Conservation (phyloP, 2,888 invertebrate genomes). For the Ennomos erosarius region DNA sequence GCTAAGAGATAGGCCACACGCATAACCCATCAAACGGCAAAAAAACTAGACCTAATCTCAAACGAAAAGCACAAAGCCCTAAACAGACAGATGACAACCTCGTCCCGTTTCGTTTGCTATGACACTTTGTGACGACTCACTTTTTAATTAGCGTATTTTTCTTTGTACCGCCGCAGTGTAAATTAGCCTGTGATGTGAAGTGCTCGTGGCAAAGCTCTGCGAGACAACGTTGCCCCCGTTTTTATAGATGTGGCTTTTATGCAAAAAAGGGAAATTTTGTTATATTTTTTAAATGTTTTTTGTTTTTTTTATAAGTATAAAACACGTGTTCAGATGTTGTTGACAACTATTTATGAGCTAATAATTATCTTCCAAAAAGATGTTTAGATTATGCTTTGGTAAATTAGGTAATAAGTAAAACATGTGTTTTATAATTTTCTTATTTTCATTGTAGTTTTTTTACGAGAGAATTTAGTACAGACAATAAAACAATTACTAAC, state of each 20-base stretch:
- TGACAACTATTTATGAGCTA: too few relatives aligned
- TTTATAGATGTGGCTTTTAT: slow-evolving; percentile 23
- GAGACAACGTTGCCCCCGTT: slow-evolving; percentile 14
- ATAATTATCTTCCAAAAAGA: too few relatives aligned
- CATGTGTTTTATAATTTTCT: too few relatives aligned
- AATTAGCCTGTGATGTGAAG: slow-evolving; percentile 80
- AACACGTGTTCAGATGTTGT: too few relatives aligned
- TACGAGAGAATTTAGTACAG: too few relatives aligned
- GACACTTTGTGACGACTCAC: slow-evolving; percentile 79
- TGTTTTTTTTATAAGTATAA: too few relatives aligned
- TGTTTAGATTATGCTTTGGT: too few relatives aligned
- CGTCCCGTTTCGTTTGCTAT: slow-evolving; percentile 59
- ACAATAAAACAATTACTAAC: too few relatives aligned
- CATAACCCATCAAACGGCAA: slow-evolving; percentile 10
- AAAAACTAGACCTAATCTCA: slow-evolving; percentile 36
- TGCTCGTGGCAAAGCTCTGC: slow-evolving; percentile 42
- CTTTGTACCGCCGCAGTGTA: slow-evolving; percentile 74
- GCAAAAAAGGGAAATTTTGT: slow-evolving; percentile 6
- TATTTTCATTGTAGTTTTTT: too few relatives aligned
- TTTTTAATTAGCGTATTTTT: slow-evolving; percentile 84
- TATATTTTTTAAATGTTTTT: neutral
- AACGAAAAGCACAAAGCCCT: slow-evolving; percentile 53
- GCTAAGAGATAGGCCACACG: neutral
- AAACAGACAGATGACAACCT: slow-evolving; percentile 36
- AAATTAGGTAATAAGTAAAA: too few relatives aligned